A percentile compares a stretch with the other conserved stretches of the same genome.
Conservation (phyloP, 2,797 vertebrate species). For the Sebastes flavidus region DNA sequence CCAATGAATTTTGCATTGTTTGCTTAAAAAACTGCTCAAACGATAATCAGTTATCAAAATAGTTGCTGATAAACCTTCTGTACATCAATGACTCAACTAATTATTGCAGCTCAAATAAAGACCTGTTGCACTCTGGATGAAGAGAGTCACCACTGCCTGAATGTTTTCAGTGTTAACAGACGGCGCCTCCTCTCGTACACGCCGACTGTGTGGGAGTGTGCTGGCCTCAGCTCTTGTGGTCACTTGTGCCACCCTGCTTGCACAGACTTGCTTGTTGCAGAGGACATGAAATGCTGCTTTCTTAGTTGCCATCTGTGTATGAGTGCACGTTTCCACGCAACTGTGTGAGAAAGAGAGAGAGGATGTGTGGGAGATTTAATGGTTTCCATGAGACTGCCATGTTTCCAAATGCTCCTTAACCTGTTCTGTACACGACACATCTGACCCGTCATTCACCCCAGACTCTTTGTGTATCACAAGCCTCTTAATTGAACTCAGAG, state of each 20-base stretch:
- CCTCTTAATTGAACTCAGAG: slow-evolving; percentile 38
- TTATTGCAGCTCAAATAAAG: neutral
- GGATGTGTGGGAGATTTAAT: slow-evolving; percentile 15
- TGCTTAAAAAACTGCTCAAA: neutral
- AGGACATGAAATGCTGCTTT: slow-evolving; percentile 9
- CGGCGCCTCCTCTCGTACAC: neutral
- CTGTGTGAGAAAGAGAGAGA: neutral
- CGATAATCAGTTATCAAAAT: neutral
- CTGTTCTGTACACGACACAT: slow-evolving; percentile 1
- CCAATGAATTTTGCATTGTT: neutral
- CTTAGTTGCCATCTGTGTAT: slow-evolving; percentile 12
- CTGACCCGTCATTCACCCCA: slow-evolving; percentile 44
- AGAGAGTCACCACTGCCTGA: neutral
- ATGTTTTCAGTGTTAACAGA: neutral
- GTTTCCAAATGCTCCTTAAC: slow-evolving; percentile 29
- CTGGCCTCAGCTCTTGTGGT: slow-evolving; percentile 19
- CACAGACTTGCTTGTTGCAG: slow-evolving; percentile 24
- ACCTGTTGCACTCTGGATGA: neutral
- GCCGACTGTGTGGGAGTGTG: neutral
- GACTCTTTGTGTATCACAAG: slow-evolving; percentile 23
- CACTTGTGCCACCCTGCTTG: slow-evolving; percentile 29
- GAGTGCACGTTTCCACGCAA: slow-evolving; percentile 42
- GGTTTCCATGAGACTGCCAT: slow-evolving; percentile 34
- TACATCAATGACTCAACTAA: too few relatives aligned
- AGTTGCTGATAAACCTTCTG: neutral